Base-by-base conservation (phyloP, 2,113 vertebrate genomes). In the Tychaedon coryphoeus region DNA sequence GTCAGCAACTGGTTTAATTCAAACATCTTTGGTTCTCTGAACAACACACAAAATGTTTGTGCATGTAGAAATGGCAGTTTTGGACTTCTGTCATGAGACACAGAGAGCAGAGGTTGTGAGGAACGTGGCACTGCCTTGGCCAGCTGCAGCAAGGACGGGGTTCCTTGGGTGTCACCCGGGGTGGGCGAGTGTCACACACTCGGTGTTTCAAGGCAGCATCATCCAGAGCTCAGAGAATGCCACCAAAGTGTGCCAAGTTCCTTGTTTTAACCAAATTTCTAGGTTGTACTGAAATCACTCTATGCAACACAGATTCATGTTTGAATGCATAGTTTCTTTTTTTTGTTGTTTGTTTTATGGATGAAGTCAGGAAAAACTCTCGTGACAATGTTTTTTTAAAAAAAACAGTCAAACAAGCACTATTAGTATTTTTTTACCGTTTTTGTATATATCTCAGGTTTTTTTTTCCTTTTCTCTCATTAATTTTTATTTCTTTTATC, bases 241-340 rank as follows among this genome's bases (percentile, higher is more conserved):
- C 98, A 97, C 90, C 96, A 93, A 97, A 96, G 94, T 93, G 98
- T 99, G 98, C 99, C 99, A 98, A 98, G 97, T 95, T 97, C 94
- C 91, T 93, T 92, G 74, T 96, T 97, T 96, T 97, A 97, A 95
- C 96, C 98, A 97, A 97, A 98, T 97, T 96, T 97, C 97, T 98
- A 96, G 91, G 92, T 98, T 98, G 95, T 98, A 97, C 98, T 98
- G 97, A 98, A 98, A 98, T 98, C 98, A 98, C 98, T 99, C 99
- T 99, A 99, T 99, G 99, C 99, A 99, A 99, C 98, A 98, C 98
- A 97, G 95, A 98, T 92, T 97, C 96, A 98, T 97, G 81, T 97
- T 96, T 97, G 97, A 98, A 98, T 98, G 98, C 96, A 96, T 98
- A 98, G 98, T 96, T 90, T 53, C 14, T 24, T 38, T 96, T 36